Evolutionary conservation across 2,888 invertebrate species (phyloP).

Genomic region (Cantharis rustica): DNA sequence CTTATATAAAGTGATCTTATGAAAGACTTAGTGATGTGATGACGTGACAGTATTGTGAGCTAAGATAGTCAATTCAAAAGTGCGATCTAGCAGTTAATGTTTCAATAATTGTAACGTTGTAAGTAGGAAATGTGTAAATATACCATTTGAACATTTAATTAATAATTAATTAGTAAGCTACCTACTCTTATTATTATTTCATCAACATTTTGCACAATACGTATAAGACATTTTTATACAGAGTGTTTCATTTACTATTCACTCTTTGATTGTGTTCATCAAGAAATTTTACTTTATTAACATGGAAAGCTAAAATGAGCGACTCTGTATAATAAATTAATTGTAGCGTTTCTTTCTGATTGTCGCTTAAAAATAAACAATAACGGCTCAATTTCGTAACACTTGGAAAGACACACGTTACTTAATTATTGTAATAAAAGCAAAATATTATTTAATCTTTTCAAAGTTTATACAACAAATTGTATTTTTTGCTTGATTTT

Average conservation of each 20-base stretch:
- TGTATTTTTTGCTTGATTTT: conserved; percentile 20
- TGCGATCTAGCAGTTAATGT: conserved; percentile 27
- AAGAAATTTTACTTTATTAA: not conserved
- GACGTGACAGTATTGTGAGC: conserved; percentile 31
- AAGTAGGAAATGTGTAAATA: conserved; percentile 33
- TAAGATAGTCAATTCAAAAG: conserved; percentile 30
- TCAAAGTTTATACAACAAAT: not conserved
- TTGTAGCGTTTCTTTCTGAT: conserved; percentile 4
- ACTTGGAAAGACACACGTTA: not conserved
- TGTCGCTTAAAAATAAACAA: conserved; percentile 21
- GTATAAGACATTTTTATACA: not conserved
- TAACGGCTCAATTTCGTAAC: conserved; percentile 7
- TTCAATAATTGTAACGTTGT: conserved; percentile 24
- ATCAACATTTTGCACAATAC: conserved; percentile 20
- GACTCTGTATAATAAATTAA: not conserved
- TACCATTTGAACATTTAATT: conserved; percentile 24
- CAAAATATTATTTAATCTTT: not conserved
- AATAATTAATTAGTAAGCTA: conserved; percentile 5
- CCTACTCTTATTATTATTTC: conserved; percentile 20
- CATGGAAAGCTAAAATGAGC: not conserved
- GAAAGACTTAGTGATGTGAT: conserved; percentile 25
- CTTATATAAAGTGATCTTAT: conserved; percentile 7
- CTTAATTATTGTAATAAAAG: not conserved
- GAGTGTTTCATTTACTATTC: not conserved
- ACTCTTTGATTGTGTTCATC: not conserved